Percentiles rank a stretch among this genome's conserved stretches.
These are phyloP conservation scores for Platyrinchus mystaceus DNA, from an alignment of 2,797 vertebrate genomes.

Conservation along the genomic window DNA sequence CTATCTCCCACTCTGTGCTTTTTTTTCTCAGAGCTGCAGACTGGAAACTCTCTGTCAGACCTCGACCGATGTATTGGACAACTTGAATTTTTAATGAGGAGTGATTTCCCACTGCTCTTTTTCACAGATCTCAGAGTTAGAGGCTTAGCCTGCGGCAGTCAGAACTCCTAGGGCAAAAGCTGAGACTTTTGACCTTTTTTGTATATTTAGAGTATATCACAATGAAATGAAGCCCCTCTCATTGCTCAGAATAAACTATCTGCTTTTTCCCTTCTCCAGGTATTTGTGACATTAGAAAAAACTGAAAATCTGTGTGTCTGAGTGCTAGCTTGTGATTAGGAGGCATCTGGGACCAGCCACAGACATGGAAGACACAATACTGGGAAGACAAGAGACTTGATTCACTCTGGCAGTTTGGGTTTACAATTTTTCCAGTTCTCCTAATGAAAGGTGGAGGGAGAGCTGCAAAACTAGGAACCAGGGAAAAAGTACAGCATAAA, in stretches of 20 bases:
- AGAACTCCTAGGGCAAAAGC: constrained; percentile 28
- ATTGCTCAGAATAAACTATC: not conserved
- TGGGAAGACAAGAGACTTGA: not conserved
- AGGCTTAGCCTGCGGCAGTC: constrained; percentile 5
- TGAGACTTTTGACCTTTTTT: constrained; percentile 30
- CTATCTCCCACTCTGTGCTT: not conserved
- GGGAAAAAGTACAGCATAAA: not conserved
- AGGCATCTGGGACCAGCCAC: not conserved
- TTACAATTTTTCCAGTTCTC: not conserved
- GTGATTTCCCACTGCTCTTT: not conserved
- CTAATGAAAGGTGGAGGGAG: not conserved
- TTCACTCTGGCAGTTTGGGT: not conserved
- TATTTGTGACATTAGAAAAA: not conserved
- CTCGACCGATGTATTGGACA: not conserved
- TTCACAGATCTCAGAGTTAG: not conserved
- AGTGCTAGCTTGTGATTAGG: not conserved
- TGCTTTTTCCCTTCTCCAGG: not conserved
- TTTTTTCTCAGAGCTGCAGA: not conserved
- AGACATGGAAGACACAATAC: not conserved
- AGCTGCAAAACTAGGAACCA: not conserved
- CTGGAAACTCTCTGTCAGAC: not conserved
- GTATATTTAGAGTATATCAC: not conserved
- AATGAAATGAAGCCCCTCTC: not conserved
- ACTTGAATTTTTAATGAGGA: constrained; percentile 39
- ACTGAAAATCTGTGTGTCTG: not conserved